Conservation (phyloP, 2,888 invertebrate species). For the Drosophila lacicola region DNA sequence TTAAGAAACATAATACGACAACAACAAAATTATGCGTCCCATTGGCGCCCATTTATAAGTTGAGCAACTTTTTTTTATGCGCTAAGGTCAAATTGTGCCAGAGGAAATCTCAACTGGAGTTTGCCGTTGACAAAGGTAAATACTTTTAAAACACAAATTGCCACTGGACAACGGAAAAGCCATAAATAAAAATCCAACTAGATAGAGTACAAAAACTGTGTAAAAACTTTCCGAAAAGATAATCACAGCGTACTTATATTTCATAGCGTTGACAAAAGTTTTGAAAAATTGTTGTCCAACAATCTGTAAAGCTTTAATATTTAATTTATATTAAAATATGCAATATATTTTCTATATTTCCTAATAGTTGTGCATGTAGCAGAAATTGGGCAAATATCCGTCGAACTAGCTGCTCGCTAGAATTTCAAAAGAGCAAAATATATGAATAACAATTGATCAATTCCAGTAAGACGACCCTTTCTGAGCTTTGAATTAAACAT, state of each 20-base stretch:
- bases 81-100: conserved; percentile 14
- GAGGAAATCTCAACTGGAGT: conserved; percentile 25
- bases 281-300: neutral
- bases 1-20: neutral
- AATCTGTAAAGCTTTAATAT: neutral
- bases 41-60: conserved; percentile 57
- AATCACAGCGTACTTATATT: conserved; percentile 5
- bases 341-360: neutral
- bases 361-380: neutral
- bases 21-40: conserved; percentile 28
- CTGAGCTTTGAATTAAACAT: conserved; percentile 11
- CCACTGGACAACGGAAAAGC: neutral
- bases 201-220: neutral
- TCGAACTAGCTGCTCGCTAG: neutral
- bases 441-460: conserved; percentile 41
- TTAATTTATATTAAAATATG: conserved; percentile 5
- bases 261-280: neutral
- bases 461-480: neutral
- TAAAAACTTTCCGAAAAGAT: conserved; percentile 5
- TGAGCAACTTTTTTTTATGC: conserved; percentile 53
- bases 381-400: neutral
- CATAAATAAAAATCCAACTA: conserved; percentile 12
- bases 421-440: conserved; percentile 8
- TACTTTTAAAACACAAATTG: conserved; percentile 19
- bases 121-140: conserved; percentile 37